These are phyloP conservation scores for Nothoprocta perdicaria DNA, from an alignment of 2,113 vertebrate species.

Conservation along the genomic window DNA sequence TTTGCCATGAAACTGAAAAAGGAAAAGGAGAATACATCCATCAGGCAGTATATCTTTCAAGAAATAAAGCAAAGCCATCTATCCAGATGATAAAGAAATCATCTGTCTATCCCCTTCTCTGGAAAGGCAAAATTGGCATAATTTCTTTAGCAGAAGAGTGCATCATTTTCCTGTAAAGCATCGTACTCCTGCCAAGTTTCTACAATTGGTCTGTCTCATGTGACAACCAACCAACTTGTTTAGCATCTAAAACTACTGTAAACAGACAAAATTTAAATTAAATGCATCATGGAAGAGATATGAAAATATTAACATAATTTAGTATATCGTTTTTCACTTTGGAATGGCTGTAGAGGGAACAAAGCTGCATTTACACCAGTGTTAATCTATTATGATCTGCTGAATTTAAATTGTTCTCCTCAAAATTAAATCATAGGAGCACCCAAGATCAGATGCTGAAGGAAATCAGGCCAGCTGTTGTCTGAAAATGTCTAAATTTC, in stretches of 20 bases:
- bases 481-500: not conserved
- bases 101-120: not conserved
- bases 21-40: not conserved
- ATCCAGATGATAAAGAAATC: not conserved
- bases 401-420: not conserved
- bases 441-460: not conserved
- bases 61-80: not conserved
- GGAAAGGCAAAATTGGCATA: not conserved
- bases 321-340: not conserved
- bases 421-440: not conserved
- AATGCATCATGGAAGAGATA: not conserved
- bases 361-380: not conserved
- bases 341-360: not conserved
- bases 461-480: not conserved
- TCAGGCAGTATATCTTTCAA: not conserved
- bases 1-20: not conserved
- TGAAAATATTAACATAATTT: not conserved
- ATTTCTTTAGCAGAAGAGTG: not conserved
- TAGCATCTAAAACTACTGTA: not conserved
- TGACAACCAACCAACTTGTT: not conserved
- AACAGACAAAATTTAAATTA: not conserved
- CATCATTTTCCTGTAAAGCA: not conserved
- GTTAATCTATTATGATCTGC: not conserved
- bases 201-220: rapidly evolving
- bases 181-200: not conserved